Evolutionary conservation across 2,797 vertebrate species (phyloP).

Genomic region (Coregonus sp.): DNA sequence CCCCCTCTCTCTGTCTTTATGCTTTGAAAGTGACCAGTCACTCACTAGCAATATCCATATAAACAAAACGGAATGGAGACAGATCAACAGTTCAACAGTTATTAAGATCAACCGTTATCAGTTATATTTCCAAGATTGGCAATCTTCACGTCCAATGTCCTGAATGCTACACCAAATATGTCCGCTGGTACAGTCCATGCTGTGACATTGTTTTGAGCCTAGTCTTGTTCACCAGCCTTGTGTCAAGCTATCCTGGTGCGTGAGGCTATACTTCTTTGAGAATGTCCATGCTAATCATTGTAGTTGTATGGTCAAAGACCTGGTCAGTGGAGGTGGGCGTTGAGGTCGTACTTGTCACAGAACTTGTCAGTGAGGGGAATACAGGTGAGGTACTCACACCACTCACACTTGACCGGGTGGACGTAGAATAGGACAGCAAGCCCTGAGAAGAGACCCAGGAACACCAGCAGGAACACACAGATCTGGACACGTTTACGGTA

Average conservation of each 20-base stretch:
- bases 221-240: too few relatives aligned
- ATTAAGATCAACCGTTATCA: background rate
- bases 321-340: slow-evolving; percentile 88
- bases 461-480: slow-evolving; percentile 86
- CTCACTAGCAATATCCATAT: background rate
- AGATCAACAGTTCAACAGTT: background rate
- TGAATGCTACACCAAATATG: background rate
- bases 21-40: background rate
- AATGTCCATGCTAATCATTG: background rate
- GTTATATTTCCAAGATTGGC: background rate
- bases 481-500: slow-evolving; percentile 96
- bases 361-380: slow-evolving; percentile 98
- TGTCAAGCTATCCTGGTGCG: background rate
- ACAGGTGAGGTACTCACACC: slow-evolving; percentile 97
- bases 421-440: slow-evolving; percentile 93
- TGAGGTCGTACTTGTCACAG: slow-evolving; percentile 97
- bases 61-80: background rate
- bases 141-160: background rate
- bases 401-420: slow-evolving; percentile 91
- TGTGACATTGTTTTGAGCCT: background rate
- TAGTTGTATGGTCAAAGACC: background rate
- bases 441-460: slow-evolving; percentile 85
- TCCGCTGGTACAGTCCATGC: background rate
- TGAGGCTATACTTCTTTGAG: background rate
- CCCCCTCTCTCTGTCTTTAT: slow-evolving; percentile 35